Percentiles rank a stretch among this genome's conserved stretches.
These are phyloP conservation scores for Brevimyrus niger DNA, from an alignment of 2,113 vertebrate genomes.

Conservation along the genomic window DNA sequence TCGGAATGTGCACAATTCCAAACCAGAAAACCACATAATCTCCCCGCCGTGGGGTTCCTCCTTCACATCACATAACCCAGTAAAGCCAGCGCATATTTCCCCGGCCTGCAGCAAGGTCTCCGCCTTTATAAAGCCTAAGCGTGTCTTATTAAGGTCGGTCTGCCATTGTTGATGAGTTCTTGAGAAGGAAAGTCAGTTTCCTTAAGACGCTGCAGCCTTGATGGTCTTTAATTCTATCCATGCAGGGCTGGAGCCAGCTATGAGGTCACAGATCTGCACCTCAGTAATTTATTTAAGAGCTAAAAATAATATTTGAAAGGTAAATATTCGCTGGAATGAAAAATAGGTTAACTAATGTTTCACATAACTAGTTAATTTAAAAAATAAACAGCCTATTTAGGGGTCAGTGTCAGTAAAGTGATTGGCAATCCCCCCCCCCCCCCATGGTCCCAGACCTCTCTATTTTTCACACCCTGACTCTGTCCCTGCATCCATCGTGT, in stretches of 20 bases:
- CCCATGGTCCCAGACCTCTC: too few species aligned
- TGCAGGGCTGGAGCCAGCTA: too few species aligned
- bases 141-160: neutral
- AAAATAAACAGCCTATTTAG: too few species aligned
- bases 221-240: neutral
- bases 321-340: too few species aligned
- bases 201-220: neutral
- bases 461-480: too few species aligned
- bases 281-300: too few species aligned
- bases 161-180: neutral
- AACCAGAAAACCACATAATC: neutral
- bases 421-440: too few species aligned
- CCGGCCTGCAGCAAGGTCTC: neutral
- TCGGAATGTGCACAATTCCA: neutral
- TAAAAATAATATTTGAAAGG: too few species aligned
- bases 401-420: too few species aligned
- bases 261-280: too few species aligned
- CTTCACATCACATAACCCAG: neutral
- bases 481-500: neutral
- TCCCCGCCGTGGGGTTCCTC: neutral
- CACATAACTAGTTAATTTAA: too few species aligned
- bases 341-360: too few species aligned
- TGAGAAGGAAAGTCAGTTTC: neutral
- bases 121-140: neutral
- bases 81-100: neutral